phyloP scores from a whole-genome alignment of 1,140 invertebrate species.

The Anoplolepis gracilipes region DNA sequence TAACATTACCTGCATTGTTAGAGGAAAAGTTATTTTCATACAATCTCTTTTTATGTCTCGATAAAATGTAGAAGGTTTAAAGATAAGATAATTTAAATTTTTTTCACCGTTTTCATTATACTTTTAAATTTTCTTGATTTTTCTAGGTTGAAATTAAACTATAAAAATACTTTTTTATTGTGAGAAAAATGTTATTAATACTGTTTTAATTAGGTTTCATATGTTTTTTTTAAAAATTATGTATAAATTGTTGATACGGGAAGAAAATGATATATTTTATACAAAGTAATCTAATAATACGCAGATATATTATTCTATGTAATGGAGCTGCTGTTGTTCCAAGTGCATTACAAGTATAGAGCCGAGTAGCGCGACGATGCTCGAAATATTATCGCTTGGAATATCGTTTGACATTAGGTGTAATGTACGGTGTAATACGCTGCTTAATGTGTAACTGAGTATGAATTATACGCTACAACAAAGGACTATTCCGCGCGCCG shows the following conservation, averaged over 20 bases:
- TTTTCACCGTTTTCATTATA: background rate
- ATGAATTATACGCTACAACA: constrained; percentile 70
- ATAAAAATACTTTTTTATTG: background rate
- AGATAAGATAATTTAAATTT: background rate
- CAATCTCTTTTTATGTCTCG: background rate
- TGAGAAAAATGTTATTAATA: background rate
- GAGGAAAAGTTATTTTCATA: background rate
- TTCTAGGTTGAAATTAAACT: background rate
- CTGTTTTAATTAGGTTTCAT: background rate
- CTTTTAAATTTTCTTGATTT: background rate
- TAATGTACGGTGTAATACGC: constrained; percentile 68
- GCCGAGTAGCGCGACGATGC: constrained; percentile 6
- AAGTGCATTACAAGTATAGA: constrained; percentile 38
- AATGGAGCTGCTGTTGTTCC: background rate
- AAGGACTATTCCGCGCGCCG: constrained; percentile 58
- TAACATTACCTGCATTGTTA: background rate
- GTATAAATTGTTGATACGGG: background rate
- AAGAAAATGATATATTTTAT: constrained; percentile 1
- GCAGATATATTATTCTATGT: constrained; percentile 5
- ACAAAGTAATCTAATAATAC: background rate
- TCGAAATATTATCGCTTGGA: constrained; percentile 25
- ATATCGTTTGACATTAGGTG: constrained; percentile 70
- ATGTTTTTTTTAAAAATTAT: background rate
- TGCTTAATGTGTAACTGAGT: constrained; percentile 70
- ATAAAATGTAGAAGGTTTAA: background rate